A percentile compares a stretch with the other conserved stretches of the same genome.
phyloP scores from a whole-genome alignment of 2,888 invertebrate species.

The Cheilosia pagana region DNA sequence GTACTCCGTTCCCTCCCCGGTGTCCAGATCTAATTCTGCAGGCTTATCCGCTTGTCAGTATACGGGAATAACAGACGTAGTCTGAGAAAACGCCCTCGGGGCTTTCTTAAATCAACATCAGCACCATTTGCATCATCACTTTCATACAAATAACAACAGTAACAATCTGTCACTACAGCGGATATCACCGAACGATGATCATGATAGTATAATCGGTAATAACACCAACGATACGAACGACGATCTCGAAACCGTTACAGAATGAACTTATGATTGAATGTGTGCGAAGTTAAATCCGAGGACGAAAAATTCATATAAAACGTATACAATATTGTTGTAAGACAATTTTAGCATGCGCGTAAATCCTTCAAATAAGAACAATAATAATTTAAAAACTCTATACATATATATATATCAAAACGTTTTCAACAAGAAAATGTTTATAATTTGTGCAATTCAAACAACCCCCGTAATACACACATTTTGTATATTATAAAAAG shows the following conservation, averaged over 20 bases:
- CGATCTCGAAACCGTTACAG: slow-evolving; percentile 68
- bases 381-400: slow-evolving; percentile 37
- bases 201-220: slow-evolving; percentile 76
- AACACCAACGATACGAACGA: slow-evolving; percentile 72
- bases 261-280: slow-evolving; percentile 38
- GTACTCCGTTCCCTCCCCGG: slow-evolving; percentile 87
- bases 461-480: slow-evolving; percentile 33
- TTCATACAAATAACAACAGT: slow-evolving; percentile 76
- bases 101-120: slow-evolving; percentile 85
- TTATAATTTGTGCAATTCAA: slow-evolving; percentile 59
- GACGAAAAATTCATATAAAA: slow-evolving; percentile 14
- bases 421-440: slow-evolving; percentile 39
- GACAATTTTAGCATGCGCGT: slow-evolving; percentile 21
- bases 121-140: slow-evolving; percentile 82
- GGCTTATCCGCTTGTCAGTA: slow-evolving; percentile 91
- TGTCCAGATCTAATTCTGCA: slow-evolving; percentile 88
- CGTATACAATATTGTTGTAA: slow-evolving; percentile 30
- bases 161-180: slow-evolving; percentile 76
- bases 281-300: slow-evolving; percentile 47
- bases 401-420: slow-evolving; percentile 38
- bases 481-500: slow-evolving; percentile 36
- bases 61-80: slow-evolving; percentile 88
- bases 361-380: slow-evolving; percentile 54
- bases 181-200: slow-evolving; percentile 75
- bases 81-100: slow-evolving; percentile 90